These are phyloP conservation scores for Lucifuga dentata DNA, from an alignment of 2,113 vertebrate species.

Conservation along the genomic window DNA sequence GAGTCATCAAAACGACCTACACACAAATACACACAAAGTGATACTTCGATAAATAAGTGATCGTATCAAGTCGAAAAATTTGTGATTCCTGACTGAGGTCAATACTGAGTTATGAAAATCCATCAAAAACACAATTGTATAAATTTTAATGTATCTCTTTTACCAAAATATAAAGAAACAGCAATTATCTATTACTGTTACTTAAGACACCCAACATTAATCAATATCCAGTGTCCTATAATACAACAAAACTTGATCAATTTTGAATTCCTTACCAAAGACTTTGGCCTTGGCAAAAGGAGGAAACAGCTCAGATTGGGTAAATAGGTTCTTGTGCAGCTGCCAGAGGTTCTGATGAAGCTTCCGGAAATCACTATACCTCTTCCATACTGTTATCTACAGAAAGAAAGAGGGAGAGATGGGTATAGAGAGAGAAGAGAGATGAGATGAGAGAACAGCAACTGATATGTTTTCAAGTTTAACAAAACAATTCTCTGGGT, in stretches of 20 bases:
- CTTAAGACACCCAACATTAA: too few species aligned
- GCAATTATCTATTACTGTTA: too few species aligned
- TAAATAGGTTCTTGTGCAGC: conserved; percentile 92
- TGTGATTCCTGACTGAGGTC: not conserved
- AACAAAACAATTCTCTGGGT: too few species aligned
- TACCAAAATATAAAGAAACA: too few species aligned
- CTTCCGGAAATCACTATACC: conserved; percentile 98
- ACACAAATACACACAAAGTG: conserved; percentile 15
- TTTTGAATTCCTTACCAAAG: conserved; percentile 89
- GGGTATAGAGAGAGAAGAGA: conserved; percentile 15
- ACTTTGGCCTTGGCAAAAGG: conserved; percentile 97
- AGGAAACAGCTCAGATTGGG: conserved; percentile 94
- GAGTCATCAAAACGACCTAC: conserved; percentile 94
- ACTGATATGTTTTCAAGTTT: not conserved
- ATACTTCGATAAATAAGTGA: not conserved
- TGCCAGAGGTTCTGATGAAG: conserved; percentile 96
- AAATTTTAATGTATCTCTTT: too few species aligned
- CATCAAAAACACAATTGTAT: too few species aligned
- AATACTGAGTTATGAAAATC: too few species aligned
- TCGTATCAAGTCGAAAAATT: not conserved
- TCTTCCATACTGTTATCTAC: conserved; percentile 97
- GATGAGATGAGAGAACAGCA: not conserved
- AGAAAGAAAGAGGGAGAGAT: conserved; percentile 59
- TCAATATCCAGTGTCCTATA: not conserved
- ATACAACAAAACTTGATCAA: not conserved